Evolutionary conservation across 1,140 invertebrate species (phyloP).

Genomic region (Atta colombica): DNA sequence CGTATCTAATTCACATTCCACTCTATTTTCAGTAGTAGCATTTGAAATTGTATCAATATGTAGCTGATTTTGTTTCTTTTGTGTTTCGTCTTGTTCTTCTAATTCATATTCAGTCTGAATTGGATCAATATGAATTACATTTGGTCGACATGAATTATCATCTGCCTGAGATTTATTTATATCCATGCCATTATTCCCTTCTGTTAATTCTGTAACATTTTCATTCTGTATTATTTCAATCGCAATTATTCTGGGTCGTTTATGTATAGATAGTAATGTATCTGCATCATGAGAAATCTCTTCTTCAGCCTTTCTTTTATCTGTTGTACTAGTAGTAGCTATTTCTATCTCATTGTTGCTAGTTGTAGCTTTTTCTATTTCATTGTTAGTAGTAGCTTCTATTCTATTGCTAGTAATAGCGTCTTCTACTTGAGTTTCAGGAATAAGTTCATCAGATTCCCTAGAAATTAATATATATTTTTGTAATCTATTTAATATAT

Average conservation of each 20-base stretch:
- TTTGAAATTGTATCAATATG: slow-evolving; percentile 14
- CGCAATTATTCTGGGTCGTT: slow-evolving; percentile 45
- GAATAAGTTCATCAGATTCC: slow-evolving; percentile 44
- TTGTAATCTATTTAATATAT: slow-evolving; percentile 10
- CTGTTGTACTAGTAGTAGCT: neutral
- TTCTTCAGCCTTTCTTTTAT: slow-evolving; percentile 40
- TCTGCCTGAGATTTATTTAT: neutral
- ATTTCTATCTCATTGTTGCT: neutral
- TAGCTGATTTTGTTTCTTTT: neutral
- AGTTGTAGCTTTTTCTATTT: slow-evolving; percentile 25
- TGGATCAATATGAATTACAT: too few relatives aligned
- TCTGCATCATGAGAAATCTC: slow-evolving; percentile 28
- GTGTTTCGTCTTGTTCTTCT: neutral
- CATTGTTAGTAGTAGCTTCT: neutral
- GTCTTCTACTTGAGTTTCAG: slow-evolving; percentile 35
- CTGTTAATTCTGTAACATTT: neutral
- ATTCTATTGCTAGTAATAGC: neutral
- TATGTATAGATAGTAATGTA: slow-evolving; percentile 6
- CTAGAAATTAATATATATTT: slow-evolving; percentile 61
- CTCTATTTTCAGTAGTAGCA: neutral
- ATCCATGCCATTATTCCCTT: neutral
- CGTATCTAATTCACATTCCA: slow-evolving; percentile 7
- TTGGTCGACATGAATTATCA: neutral
- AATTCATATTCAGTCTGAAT: neutral
- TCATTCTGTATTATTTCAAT: neutral